Evolutionary conservation across 2,113 vertebrate genomes (phyloP), one percentile per base, ranked within the genome.

Genomic region (Vulpes lagopus): DNA sequence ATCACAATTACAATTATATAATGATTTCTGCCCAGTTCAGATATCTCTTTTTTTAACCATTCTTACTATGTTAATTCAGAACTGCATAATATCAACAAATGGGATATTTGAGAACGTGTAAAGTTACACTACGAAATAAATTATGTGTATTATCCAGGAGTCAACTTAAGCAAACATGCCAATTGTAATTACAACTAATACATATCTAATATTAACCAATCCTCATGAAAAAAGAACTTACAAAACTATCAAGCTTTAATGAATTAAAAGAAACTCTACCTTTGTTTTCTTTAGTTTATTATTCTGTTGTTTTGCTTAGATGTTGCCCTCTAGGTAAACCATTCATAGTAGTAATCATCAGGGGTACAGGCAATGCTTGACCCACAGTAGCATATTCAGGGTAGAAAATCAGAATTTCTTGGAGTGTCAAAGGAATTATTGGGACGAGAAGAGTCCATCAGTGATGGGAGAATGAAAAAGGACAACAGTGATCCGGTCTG

Each of bases 61-160:
- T 60, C 43, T 87, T 90, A 93, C 83, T 67, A 49, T 92, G 25
- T 67, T 95, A 87, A 84, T 64, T 95, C 27, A 79, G 25, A 80
- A 60, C 20, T 82, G 22, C 8, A 79, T 22, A 81, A 78, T 76
- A 22, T 64, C 11, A 49, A 94, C 49, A 86, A 76, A 87, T 23
- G 8, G 57, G 23, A 82, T 74, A 59, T 43, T 22, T 87, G 55
- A 87, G 20, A 90, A 79, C 22, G 19, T n/a, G 53, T 76, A 96
- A 94, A 67, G 67, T 69, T 16, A 74, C 32, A 67, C 6, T 59
- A 12, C 23, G 55, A 95, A 95, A 69, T 69, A 22, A 84, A 67
- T 71, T 85, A 59, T 16, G 25, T 23, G 38, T 4, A 76, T 93
- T 84, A 94, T 81, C 43, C 12, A 91, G 80, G 27, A 53, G 9